Evolutionary conservation across 2,797 vertebrate species (phyloP), one percentile per base, ranked within the genome.

Genomic region (Sciurus vulgaris): DNA sequence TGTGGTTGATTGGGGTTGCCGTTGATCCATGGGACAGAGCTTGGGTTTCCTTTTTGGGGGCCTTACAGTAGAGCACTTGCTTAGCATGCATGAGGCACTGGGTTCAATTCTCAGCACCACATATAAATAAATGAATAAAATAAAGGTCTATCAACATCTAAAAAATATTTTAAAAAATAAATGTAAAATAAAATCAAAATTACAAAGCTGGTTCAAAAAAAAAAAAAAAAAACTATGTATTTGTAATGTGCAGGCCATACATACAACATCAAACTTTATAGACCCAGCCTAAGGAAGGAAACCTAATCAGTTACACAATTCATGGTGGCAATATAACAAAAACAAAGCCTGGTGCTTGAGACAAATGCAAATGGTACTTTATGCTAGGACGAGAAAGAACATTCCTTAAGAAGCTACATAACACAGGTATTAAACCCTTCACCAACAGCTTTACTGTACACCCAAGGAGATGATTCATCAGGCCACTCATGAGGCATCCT

Each of bases 181-280:
- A 38, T 47, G 38, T 61, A 91, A 84, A 86, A 84, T 17, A 59
- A 69, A 94, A 96, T 76, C 30, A 65, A 86, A 87, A 35, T 69
- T 74, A 82, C 30, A 89, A 73, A 92, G 73, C 18, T 30, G 49
- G 13, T 88, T 70, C 17, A 0, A 61, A 59, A 7, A 77, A 35
- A 82, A 77, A 0, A 61, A 59, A 7, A 77, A 35, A 82, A 77
- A 89, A 15, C 35, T 38, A 30, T 33, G 54, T 83, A 84, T 88
- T 54, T 87, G 41, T 82, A 93, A 81, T 51, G 28, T 91, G 22
- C 88, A 63, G 18, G 5, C n/a, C 44, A 70, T 72, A 93, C 54
- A 51, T 28, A 81, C 22, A 54, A 15, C 26, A 85, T 93, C 70
- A 90, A 89, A 86, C 56, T 89, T 89, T 72, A 73, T 0, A 86